These are phyloP conservation scores for Colletes gigas DNA, from an alignment of 1,140 invertebrate genomes.

Conservation along the genomic window DNA sequence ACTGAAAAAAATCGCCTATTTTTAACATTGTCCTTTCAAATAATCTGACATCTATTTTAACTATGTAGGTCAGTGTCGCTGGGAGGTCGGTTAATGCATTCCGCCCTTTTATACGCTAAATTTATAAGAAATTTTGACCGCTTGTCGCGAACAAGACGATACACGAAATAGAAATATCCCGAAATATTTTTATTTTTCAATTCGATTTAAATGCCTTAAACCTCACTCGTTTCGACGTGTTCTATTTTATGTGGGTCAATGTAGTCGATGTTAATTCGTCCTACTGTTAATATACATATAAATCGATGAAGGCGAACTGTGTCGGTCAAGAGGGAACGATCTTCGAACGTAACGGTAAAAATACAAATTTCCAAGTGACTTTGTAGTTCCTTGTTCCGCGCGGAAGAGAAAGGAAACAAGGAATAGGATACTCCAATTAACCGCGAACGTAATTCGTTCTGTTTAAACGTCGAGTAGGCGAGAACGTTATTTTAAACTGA, in stretches of 20 bases:
- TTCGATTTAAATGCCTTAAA: no score
- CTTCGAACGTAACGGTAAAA: neutral
- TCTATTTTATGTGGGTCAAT: no score
- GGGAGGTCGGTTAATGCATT: slow-evolving; percentile 29
- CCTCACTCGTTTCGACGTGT: no score
- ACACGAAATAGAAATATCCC: no score
- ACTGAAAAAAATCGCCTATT: no score
- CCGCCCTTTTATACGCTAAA: no score
- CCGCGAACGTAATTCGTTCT: neutral
- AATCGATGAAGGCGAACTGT: neutral
- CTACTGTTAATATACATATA: no score
- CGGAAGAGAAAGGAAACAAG: neutral
- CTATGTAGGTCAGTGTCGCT: slow-evolving; percentile 58
- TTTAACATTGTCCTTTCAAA: slow-evolving; percentile 34
- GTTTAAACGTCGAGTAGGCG: neutral
- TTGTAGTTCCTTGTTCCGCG: no score
- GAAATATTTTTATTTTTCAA: no score
- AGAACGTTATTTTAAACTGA: neutral
- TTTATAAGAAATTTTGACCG: no score
- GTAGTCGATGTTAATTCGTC: no score
- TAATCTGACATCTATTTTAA: slow-evolving; percentile 59
- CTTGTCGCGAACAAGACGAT: no score
- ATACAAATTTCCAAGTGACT: neutral
- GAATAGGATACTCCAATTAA: neutral
- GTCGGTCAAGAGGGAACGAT: neutral